Conservation (phyloP, 2,113 vertebrate genomes). For the Myrmecophaga tridactyla region DNA sequence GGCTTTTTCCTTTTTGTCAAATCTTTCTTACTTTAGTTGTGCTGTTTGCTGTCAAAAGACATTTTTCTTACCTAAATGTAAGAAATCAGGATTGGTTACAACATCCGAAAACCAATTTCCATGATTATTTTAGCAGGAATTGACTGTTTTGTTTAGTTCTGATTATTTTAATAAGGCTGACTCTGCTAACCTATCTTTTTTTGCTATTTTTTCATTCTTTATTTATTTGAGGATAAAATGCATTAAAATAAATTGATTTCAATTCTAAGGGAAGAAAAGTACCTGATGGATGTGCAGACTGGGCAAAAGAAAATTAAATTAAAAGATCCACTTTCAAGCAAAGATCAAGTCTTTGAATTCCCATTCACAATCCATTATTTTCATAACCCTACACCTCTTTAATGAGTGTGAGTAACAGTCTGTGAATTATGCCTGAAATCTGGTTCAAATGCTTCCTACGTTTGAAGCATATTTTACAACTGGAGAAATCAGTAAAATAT, state of each 20-base stretch:
- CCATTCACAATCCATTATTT: neutral
- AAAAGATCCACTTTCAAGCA: neutral
- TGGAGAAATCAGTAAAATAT: neutral
- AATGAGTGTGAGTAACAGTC: neutral
- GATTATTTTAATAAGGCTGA: neutral
- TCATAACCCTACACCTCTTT: conserved; percentile 23
- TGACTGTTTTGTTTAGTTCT: neutral
- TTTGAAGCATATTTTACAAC: conserved; percentile 37
- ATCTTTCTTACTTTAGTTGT: too few relatives aligned
- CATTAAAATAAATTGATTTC: neutral
- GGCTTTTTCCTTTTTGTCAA: neutral
- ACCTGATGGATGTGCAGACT: neutral
- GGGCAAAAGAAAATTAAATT: conserved; percentile 53
- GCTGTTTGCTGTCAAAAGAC: neutral
- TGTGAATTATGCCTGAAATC: conserved; percentile 44
- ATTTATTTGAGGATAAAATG: conserved; percentile 39
- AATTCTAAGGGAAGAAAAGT: neutral
- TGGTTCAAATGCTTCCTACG: conserved; percentile 19
- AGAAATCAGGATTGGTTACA: neutral
- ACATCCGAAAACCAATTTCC: neutral
- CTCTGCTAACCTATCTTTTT: neutral
- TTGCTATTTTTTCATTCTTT: neutral
- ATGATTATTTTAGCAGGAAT: neutral
- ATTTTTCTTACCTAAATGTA: neutral
- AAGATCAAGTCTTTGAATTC: neutral